Evolutionary conservation across 2,888 invertebrate species (phyloP).

Genomic region (Antheraea assamensis): DNA sequence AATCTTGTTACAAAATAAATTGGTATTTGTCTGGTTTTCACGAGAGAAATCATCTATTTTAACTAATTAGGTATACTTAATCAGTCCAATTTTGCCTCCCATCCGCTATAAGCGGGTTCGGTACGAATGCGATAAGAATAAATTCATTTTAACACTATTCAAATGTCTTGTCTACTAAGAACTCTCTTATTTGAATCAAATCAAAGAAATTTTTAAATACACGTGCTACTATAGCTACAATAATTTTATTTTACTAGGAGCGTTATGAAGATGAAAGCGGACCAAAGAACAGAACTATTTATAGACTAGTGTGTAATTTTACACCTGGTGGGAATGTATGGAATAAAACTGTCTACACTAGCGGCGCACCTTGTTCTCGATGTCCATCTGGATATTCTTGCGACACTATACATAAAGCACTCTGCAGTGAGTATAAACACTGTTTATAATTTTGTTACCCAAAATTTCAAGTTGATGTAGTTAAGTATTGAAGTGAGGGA

Average conservation of each 20-base stretch:
- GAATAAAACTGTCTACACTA: conserved; percentile 54
- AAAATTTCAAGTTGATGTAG: neutral
- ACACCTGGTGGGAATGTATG: conserved; percentile 60
- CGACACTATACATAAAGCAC: conserved; percentile 46
- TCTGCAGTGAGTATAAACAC: conserved; percentile 56
- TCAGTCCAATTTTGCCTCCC: no score
- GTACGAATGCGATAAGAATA: no score
- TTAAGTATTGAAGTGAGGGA: neutral
- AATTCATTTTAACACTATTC: no score
- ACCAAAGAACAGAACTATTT: conserved; percentile 53
- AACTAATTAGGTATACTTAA: no score
- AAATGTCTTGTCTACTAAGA: no score
- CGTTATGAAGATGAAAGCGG: conserved; percentile 32
- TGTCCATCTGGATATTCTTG: conserved; percentile 52
- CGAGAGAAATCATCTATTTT: no score
- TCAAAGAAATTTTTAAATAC: neutral
- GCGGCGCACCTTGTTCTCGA: conserved; percentile 58
- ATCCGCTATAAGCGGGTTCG: no score
- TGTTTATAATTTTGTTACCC: neutral
- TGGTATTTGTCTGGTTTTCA: no score
- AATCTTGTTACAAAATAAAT: no score
- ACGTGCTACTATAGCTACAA: neutral
- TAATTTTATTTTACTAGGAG: conserved; percentile 44
- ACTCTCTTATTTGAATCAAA: neutral
- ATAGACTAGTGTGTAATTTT: conserved; percentile 73